Evolutionary conservation across 2,797 vertebrate species (phyloP).

Genomic region (Cryptoprocta ferox): DNA sequence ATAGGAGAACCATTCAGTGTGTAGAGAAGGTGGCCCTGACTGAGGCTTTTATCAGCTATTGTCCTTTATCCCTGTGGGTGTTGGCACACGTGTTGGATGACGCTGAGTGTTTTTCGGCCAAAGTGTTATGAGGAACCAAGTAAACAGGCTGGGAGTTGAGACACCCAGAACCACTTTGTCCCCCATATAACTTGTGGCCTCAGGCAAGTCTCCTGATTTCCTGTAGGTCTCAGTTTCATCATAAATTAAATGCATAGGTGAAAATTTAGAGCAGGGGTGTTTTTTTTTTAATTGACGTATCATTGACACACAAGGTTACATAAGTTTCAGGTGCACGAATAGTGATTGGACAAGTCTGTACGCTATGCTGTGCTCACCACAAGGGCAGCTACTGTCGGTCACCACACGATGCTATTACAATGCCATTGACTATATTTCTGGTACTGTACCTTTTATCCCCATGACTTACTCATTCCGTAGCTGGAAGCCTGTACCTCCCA

Average conservation of each 20-base stretch:
- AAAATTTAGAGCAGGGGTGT: background rate
- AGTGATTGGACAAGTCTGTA: background rate
- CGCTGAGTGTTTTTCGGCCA: background rate
- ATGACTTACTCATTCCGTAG: background rate
- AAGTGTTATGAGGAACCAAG: background rate
- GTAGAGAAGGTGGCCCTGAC: background rate
- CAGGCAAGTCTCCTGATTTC: background rate
- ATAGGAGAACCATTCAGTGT: slow-evolving; percentile 18
- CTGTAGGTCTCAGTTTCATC: background rate
- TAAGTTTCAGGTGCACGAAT: background rate
- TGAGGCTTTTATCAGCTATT: background rate
- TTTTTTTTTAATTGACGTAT: background rate
- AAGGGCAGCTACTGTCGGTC: background rate
- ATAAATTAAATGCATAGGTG: background rate
- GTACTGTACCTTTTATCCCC: background rate
- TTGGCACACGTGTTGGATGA: background rate
- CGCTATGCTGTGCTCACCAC: background rate
- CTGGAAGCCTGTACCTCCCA: background rate
- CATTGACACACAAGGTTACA: background rate
- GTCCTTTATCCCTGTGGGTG: background rate
- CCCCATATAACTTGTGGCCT: background rate
- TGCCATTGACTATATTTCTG: background rate
- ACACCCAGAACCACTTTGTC: background rate
- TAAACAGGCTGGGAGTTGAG: background rate
- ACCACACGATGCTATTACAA: background rate